These are phyloP conservation scores for Hemibagrus wyckioides DNA, from an alignment of 2,113 vertebrate species.

Conservation along the genomic window DNA sequence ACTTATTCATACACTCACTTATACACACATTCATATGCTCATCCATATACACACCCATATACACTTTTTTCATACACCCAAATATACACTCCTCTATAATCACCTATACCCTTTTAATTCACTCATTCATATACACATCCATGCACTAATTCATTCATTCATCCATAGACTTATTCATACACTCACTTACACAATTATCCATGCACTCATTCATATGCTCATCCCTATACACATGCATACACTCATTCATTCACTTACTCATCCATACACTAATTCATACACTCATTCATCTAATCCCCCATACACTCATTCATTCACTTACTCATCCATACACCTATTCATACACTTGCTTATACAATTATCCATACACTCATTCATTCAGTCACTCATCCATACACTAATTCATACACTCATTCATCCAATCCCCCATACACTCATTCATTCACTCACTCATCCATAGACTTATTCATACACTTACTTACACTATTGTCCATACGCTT, in stretches of 20 bases:
- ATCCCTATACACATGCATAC: too few relatives aligned
- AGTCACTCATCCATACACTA: not conserved
- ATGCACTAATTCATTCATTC: not conserved
- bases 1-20: not conserved
- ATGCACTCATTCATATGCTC: not conserved
- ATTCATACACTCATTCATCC: not conserved
- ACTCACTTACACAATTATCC: too few relatives aligned
- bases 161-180: not conserved
- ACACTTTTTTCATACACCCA: not conserved
- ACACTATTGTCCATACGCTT: not conserved
- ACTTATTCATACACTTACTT: not conserved
- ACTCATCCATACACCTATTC: not conserved
- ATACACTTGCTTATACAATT: not conserved
- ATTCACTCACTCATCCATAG: too few relatives aligned
- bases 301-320: not conserved
- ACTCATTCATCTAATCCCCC: not conserved
- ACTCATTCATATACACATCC: not conserved
- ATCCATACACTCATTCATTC: not conserved
- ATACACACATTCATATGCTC: too few relatives aligned
- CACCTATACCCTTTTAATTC: too few relatives aligned
- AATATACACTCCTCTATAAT: not conserved
- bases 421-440: too few relatives aligned
- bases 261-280: too few relatives aligned
- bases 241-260: too few relatives aligned
- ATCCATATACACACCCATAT: too few relatives aligned